These are phyloP conservation scores for Scomberomorus guttatus DNA, from an alignment of 2,797 vertebrate species.

Conservation along the genomic window DNA sequence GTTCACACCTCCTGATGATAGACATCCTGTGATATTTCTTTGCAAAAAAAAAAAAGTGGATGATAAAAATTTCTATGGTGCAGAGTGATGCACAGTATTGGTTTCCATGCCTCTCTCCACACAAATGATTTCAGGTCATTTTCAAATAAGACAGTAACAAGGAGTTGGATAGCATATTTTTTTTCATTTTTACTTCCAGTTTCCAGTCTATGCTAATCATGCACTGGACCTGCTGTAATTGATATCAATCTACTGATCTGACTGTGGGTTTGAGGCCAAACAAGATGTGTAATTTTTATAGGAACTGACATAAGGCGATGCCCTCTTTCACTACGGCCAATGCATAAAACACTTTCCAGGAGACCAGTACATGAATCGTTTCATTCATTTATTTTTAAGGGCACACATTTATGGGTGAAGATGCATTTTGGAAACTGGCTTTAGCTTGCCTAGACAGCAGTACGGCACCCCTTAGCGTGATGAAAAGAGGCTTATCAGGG, in stretches of 20 bases:
- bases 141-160: no score
- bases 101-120: background rate
- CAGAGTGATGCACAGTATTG: background rate
- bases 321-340: background rate
- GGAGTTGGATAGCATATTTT: background rate
- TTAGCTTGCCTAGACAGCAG: slow-evolving; percentile 16
- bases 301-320: slow-evolving; percentile 2
- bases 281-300: background rate
- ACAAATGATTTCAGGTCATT: background rate
- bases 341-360: background rate
- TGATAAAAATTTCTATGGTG: background rate
- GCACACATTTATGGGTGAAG: background rate
- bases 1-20: background rate
- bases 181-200: background rate
- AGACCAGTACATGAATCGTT: background rate
- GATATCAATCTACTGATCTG: background rate
- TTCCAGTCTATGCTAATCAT: background rate
- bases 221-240: background rate
- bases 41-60: background rate
- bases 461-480: slow-evolving; percentile 11
- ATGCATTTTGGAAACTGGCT: background rate
- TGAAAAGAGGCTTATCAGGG: slow-evolving; percentile 61
- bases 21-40: background rate
- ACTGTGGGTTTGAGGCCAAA: background rate
- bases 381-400: background rate